These are phyloP conservation scores for Trissonchulus sp. DNA, from an alignment of 2,888 invertebrate species.

Conservation along the genomic window DNA sequence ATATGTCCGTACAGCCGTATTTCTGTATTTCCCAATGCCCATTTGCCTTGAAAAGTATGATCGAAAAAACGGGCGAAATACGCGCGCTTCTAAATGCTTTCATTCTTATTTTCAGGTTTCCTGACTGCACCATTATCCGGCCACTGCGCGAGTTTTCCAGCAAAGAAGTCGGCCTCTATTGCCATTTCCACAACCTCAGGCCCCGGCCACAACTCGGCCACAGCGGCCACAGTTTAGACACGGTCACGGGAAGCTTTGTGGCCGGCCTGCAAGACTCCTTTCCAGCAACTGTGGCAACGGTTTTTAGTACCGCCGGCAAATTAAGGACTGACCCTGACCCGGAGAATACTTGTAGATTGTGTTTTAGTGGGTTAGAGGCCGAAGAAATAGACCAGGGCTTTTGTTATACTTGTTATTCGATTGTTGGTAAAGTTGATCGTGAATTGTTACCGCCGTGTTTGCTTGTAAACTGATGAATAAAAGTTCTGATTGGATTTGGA, in stretches of 20 bases:
- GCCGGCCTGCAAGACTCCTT: slow-evolving; percentile 33
- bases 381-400: background rate
- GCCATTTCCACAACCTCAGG: background rate
- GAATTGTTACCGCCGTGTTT: background rate
- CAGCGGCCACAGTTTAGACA: background rate
- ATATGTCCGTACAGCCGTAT: too few relatives aligned
- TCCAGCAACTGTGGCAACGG: slow-evolving; percentile 28
- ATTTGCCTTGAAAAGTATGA: too few relatives aligned
- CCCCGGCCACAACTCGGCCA: background rate
- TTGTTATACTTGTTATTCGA: background rate
- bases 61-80: too few relatives aligned
- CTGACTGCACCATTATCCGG: too few relatives aligned
- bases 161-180: slow-evolving; percentile 21
- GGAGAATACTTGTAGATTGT: background rate
- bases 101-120: too few relatives aligned
- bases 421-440: background rate
- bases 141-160: slow-evolving; percentile 23
- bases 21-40: too few relatives aligned
- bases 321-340: slow-evolving; percentile 2
- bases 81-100: too few relatives aligned
- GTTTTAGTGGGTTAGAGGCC: background rate
- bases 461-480: too few relatives aligned
- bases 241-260: slow-evolving; percentile 31
- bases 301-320: slow-evolving; percentile 22
- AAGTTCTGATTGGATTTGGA: too few relatives aligned